Base-by-base conservation (phyloP, 23 tunicate genomes). In the Corella eumyota region DNA sequence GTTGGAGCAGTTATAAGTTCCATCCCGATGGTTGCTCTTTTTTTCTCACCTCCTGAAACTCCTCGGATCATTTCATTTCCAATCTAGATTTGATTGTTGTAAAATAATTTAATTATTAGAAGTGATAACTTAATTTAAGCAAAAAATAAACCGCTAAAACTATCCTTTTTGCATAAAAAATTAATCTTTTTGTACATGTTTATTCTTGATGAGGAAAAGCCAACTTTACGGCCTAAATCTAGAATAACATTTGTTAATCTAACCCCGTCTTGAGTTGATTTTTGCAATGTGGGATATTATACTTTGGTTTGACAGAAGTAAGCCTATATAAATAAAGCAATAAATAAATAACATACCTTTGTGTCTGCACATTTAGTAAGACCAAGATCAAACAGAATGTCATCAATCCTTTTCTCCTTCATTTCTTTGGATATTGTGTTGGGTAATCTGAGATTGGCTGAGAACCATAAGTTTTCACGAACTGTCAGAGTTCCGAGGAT, bases 41-140 rank as follows among this genome's bases (percentile, higher is more conserved):
- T 88, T 71, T 73, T 73, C 50, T 88, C 96, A n/a, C 96, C 96
- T 31, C 96, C 96, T 6, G 96, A 88, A 9, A 88, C 75, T 17
- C 96, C 96, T 23, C 96, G 81, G 36, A 88, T 88, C 32, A 79
- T 52, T 19, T 77, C 81, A 24, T 80, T 88, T 30, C 96, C 96
- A 47, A 88, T 77, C 96, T 88, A 36, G 23, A 66, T 6, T 40
- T 40, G 11, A 9, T 40, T 11, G 48, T 40, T 40, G 11, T 40
- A 9, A 40, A 40, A 40, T 40, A 9, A 9, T 40, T 40, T 15
- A 40, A 40, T 9, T n/a, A n/a, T n/a, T n/a, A n/a, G n/a, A n/a
- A n/a, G n/a, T n/a, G n/a, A n/a, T n/a, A n/a, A n/a, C n/a, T n/a
- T n/a, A n/a, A n/a, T n/a, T n/a, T n/a, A n/a, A n/a, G n/a, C n/a